Base-by-base conservation (phyloP, 2,797 vertebrate genomes). In the Tokudaia tokunoshimensis region DNA sequence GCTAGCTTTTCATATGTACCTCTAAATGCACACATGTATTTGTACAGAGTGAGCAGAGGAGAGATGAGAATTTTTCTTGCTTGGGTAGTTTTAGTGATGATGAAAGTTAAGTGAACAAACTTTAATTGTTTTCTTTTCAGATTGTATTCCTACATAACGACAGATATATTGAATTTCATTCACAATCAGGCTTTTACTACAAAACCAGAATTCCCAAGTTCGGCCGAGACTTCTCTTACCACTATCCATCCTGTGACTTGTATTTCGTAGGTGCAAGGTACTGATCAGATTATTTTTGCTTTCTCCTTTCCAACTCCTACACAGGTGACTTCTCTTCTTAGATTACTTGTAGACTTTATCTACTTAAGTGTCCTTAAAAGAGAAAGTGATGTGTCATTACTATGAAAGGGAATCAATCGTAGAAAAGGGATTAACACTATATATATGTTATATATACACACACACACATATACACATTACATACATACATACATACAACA, bases 191-290 rank as follows among this genome's bases (percentile, higher is more conserved):
- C 8, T 99, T 99, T 97, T 99, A 99, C 97, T 99, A 99, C 98
- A 99, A 98, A 98, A 99, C 99, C 26, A 99, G 99, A 76, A 99
- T 99, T 98, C 99, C 99, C 29, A 99, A 99, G 98, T 99, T 99
- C 91, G 99, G 99, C 93, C 98, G 99, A 97, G 99, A 99, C 98
- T 99, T 99, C 95, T 99, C 99, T 9, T 99, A 99, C 76, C 99
- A 99, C 98, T 99, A 99, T 88, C 99, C 99, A 0, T 99, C 99
- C 0, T 99, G 99, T 96, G 99, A 99, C 97, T 98, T 99, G 41
- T 99, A 99, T 97, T 99, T 99, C 22, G 99, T 99, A 50, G 99
- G 99, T 41, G 98, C 99, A 61, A 99, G 99, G 99, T 99, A 99
- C 98, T 59, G 26, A 50, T 10, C 72, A 5, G 0, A 9, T 50